Evolutionary conservation across 2,113 vertebrate species (phyloP).

Genomic region (Myiopsitta monachus): DNA sequence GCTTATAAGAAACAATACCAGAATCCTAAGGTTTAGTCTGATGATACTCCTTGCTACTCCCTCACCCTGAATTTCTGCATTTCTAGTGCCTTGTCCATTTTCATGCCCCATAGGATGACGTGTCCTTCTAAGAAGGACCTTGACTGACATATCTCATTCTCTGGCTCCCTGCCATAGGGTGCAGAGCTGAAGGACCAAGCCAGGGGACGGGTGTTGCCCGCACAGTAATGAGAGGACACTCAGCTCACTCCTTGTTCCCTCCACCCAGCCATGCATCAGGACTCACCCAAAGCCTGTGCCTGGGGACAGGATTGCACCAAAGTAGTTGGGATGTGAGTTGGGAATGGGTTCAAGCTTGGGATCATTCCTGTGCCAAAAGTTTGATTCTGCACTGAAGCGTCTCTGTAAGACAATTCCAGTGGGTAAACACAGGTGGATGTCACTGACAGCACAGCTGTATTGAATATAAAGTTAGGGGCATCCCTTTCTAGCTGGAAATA

Average conservation of each 20-base stretch:
- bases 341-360: background rate
- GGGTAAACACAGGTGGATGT: background rate
- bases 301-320: background rate
- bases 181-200: background rate
- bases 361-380: background rate
- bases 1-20: background rate
- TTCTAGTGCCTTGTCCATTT: background rate
- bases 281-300: background rate
- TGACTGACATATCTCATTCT: background rate
- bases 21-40: background rate
- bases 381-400: background rate
- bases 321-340: background rate
- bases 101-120: too few relatives aligned
- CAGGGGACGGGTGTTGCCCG: rapidly evolving
- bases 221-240: background rate
- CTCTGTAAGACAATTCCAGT: background rate
- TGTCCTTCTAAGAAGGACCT: background rate
- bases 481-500: background rate
- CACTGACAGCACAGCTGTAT: rapidly evolving
- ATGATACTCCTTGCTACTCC: background rate
- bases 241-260: background rate
- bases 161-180: background rate
- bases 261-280: background rate
- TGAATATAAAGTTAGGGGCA: background rate
- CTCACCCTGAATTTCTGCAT: background rate